Base-by-base conservation (phyloP, 2,113 vertebrate species). In the Pleuronectes platessa region DNA sequence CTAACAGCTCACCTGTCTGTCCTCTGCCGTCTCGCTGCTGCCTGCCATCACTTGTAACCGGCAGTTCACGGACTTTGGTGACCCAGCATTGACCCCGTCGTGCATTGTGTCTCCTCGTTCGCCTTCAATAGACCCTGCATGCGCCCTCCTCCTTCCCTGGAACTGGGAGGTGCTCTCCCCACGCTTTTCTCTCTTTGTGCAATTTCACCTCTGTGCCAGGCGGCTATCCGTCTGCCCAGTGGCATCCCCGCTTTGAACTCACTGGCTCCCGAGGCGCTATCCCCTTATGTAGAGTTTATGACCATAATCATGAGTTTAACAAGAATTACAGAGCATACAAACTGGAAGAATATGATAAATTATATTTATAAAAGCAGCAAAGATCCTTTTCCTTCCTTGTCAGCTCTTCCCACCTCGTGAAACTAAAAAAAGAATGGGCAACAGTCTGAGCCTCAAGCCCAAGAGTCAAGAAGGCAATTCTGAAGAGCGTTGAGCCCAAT, bases 1-100 rank as follows among this genome's bases (percentile, higher is more conserved):
- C 64, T 55, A 68, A 27, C 61, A 63, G 61, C 82, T 82, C 76
- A 92, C 87, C 83, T 87, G 86, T 67, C 68, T 71, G 18, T 56
- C 15, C 55, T 54, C 49, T 61, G 51, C 58, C 42, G 63, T 23
- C 49, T 55, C n/a, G 26, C 70, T 23, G 23, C 68, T 70, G 86
- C 85, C 66, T 79, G 81, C 74, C 79, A 64, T 51, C 68, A 78
- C 83, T 82, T 76, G 78, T 71, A 76, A 74, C 61, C 85, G 88
- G 71, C 85, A 83, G 94, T 94, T 94, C 92, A 89, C 96, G 96
- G 96, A 96, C 97, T 97, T 91, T 94, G 80, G 83, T 97, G 96
- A 97, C 96, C 97, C 84, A 88, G 75, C 88, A 61, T 47, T 95
- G 96, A 97, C 96, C 96, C 94, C 87, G 90, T 61, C 86, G 31